Evolutionary conservation across 2,113 vertebrate genomes (phyloP).

Genomic region (Psammodynastes pulverulentus): DNA sequence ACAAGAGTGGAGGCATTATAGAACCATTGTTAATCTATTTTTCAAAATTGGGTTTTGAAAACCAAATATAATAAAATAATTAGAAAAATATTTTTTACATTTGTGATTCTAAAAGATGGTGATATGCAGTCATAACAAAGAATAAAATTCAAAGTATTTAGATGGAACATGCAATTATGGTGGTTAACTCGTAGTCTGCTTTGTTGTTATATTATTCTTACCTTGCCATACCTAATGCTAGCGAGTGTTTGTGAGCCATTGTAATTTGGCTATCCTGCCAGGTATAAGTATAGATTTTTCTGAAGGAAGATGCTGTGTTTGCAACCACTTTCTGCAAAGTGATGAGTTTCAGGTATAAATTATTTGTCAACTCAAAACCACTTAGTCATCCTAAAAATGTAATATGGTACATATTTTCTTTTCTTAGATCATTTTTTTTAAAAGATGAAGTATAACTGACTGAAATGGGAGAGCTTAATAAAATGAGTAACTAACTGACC

Average conservation of each 20-base stretch:
- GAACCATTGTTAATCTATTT: background rate
- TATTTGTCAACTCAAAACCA: background rate
- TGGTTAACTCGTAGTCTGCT: background rate
- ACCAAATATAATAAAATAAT: background rate
- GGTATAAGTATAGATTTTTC: background rate
- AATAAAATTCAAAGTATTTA: background rate
- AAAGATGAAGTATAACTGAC: background rate
- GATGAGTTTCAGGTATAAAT: background rate
- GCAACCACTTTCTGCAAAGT: background rate
- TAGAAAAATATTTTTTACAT: background rate
- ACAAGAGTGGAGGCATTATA: background rate
- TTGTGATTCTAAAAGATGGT: background rate
- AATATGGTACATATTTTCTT: background rate
- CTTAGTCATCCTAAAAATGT: background rate
- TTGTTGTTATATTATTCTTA: background rate
- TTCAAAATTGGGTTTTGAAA: background rate
- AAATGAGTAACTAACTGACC: background rate
- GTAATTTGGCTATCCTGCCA: background rate
- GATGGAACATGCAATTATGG: background rate
- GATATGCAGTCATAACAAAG: background rate
- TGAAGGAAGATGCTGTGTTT: background rate
- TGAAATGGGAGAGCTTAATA: background rate
- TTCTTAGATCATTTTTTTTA: background rate
- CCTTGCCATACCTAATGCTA: background rate
- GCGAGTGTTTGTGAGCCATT: background rate